Conservation (phyloP, 2,888 invertebrate genomes). For the Anodontia alba region DNA sequence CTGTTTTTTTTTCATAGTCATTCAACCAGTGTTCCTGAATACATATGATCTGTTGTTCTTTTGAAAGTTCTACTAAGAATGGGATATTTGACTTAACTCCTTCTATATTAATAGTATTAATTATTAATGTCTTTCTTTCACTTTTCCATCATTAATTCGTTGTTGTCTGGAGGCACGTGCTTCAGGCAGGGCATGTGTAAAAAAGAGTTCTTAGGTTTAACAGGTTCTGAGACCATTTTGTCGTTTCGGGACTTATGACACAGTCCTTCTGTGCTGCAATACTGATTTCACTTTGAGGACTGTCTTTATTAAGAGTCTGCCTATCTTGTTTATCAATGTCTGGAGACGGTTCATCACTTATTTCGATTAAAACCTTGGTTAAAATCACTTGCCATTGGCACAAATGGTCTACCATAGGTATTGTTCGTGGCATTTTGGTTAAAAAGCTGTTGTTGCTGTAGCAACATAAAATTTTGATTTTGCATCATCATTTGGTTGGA, state of each 20-base stretch:
- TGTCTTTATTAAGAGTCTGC: no score
- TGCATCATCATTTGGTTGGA: not conserved
- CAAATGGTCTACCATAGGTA: not conserved
- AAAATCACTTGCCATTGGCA: no score
- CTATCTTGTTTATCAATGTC: no score
- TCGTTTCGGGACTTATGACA: not conserved
- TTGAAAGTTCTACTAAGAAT: constrained; percentile 11
- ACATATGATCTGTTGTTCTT: not conserved
- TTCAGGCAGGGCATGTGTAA: not conserved
- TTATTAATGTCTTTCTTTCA: not conserved
- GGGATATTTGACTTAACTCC: not conserved
- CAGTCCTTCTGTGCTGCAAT: no score
- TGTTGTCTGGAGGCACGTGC: not conserved
- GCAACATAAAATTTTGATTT: not conserved
- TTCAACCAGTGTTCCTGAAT: constrained; percentile 6
- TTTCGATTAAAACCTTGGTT: no score
- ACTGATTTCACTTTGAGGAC: no score
- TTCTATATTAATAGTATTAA: not conserved
- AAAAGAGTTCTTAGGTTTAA: not conserved
- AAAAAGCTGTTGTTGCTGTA: not conserved
- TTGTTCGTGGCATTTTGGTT: not conserved
- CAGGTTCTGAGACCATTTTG: not conserved
- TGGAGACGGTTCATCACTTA: no score
- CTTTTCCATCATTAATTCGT: not conserved
- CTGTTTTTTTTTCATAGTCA: not conserved